Evolutionary conservation across 2,797 vertebrate species (phyloP), one percentile per base, ranked within the genome.

Genomic region (Myotis pilosus): DNA sequence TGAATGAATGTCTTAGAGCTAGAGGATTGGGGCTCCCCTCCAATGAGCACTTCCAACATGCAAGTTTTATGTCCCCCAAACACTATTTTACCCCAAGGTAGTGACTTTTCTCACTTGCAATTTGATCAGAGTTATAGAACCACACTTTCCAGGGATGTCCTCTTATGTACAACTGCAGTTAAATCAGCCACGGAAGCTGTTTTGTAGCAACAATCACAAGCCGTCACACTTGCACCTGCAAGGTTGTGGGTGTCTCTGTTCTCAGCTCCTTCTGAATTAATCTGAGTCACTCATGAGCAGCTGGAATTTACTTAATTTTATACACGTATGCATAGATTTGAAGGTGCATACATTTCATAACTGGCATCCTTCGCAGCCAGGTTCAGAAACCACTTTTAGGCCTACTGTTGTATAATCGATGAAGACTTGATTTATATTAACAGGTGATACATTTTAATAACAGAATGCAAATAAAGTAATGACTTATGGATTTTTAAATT

Each of bases 401-500:
- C 11, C n/a, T 7, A 0, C 41, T 15, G 1, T n/a, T 15, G 20
- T n/a, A 1, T 22, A 66, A 49, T 57, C 66, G 85, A 60, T 13
- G 20, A 49, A 74, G 62, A 49, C 47, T 83, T 78, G 84, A 71
- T 57, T 72, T 94, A 28, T 57, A 69, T 53, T 19, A 84, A 49
- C 33, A 33, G 41, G 0, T 30, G 44, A 76, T 90, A 92, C 72
- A 0, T 83, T 92, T 94, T 94, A 92, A 57, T 92, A 87, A 78
- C 1, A 44, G 69, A 76, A 62, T 41, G 22, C 69, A 95, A 87
- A 81, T 66, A 68, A 72, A 66, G 12, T 60, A 87, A 68, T 20
- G 74, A 38, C 25, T 71, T 69, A 57, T 71, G 53, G 84, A 33
- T 72, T 33, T 94, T 94, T 92, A 55, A 95, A 83, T 90, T 57